These are phyloP conservation scores for Pycnomerus fuliginosus DNA, from an alignment of 2,888 invertebrate species.

Conservation along the genomic window DNA sequence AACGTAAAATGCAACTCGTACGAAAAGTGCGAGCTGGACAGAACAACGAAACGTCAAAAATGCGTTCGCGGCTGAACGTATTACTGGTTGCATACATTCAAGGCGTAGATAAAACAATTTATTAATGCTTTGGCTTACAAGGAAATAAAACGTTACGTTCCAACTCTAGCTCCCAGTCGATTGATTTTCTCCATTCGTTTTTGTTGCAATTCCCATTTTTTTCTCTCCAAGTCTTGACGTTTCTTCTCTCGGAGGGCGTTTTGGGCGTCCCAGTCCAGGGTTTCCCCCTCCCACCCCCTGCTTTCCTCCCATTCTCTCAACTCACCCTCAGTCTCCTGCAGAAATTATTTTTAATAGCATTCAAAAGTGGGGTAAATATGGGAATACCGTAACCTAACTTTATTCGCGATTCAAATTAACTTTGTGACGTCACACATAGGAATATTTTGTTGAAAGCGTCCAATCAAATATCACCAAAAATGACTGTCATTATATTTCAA, in stretches of 20 bases:
- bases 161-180: slow-evolving; percentile 42
- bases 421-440: too few relatives aligned
- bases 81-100: too few relatives aligned
- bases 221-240: slow-evolving; percentile 44
- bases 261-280: slow-evolving; percentile 44
- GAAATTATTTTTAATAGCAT: slow-evolving; percentile 8
- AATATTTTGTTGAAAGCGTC: too few relatives aligned
- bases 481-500: too few relatives aligned
- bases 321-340: slow-evolving; percentile 39
- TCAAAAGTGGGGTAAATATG: too few relatives aligned
- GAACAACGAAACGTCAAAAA: slow-evolving; percentile 63
- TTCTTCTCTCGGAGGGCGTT: slow-evolving; percentile 45
- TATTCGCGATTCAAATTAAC: too few relatives aligned
- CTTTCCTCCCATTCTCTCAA: slow-evolving; percentile 50
- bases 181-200: slow-evolving; percentile 42
- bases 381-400: too few relatives aligned
- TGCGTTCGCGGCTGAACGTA: slow-evolving; percentile 59
- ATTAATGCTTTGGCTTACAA: slow-evolving; percentile 7
- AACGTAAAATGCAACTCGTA: slow-evolving; percentile 67
- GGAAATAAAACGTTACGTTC: slow-evolving; percentile 29
- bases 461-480: too few relatives aligned
- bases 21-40: slow-evolving; percentile 69
- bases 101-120: too few relatives aligned
- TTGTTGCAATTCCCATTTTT: slow-evolving; percentile 47
- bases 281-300: slow-evolving; percentile 47